Evolutionary conservation across 1,140 invertebrate species (phyloP).

Genomic region (Sminthurinus signatus): DNA sequence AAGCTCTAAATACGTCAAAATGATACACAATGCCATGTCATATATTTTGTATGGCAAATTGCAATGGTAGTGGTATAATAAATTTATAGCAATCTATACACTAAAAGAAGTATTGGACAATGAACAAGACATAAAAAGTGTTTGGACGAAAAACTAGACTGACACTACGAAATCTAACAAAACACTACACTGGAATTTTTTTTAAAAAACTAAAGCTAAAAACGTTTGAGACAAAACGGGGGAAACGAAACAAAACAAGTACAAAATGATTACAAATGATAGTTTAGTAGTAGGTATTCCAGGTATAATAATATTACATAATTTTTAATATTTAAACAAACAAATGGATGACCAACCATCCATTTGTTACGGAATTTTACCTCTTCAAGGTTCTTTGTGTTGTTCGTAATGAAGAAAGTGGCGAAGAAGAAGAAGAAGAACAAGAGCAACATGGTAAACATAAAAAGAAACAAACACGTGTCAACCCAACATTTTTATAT

Average conservation of each 20-base stretch:
- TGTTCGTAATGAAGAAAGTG: conserved; percentile 7
- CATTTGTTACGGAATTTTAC: conserved; percentile 25
- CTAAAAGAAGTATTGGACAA: too few relatives aligned
- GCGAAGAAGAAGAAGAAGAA: conserved; percentile 12
- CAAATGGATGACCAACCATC: neutral
- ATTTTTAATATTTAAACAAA: neutral
- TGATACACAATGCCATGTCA: too few relatives aligned
- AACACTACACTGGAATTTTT: too few relatives aligned
- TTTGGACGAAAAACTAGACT: too few relatives aligned
- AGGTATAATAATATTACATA: too few relatives aligned
- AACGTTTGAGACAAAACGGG: neutral
- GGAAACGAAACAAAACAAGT: neutral
- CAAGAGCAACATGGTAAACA: conserved; percentile 36
- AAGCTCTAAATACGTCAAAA: too few relatives aligned
- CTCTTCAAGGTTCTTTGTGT: conserved; percentile 42
- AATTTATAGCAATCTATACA: too few relatives aligned
- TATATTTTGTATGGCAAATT: too few relatives aligned
- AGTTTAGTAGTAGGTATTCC: neutral
- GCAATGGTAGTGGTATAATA: too few relatives aligned
- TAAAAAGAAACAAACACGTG: conserved; percentile 34
- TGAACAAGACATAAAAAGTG: too few relatives aligned
- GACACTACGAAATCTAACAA: too few relatives aligned
- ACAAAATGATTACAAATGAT: conserved; percentile 1
- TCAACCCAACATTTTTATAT: neutral
- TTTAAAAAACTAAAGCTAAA: too few relatives aligned